A percentile compares a stretch with the other conserved stretches of the same genome.
phyloP scores from a whole-genome alignment of 2,888 invertebrate species.

The Perizoma affinitatum region DNA sequence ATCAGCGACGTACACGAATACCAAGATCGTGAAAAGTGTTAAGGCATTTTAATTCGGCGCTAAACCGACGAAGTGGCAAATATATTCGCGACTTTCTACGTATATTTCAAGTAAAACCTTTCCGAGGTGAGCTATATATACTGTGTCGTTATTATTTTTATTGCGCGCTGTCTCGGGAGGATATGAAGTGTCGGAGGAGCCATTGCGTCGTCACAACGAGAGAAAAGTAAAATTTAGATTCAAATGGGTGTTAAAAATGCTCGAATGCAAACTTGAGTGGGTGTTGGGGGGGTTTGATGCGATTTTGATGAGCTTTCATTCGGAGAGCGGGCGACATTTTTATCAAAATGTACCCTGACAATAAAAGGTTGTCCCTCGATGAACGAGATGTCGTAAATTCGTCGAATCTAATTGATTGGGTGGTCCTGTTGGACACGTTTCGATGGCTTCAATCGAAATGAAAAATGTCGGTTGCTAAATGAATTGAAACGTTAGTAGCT shows the following conservation, averaged over 20 bases:
- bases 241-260: constrained; percentile 73
- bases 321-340: constrained; percentile 55
- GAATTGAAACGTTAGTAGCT: constrained; percentile 47
- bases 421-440: constrained; percentile 46
- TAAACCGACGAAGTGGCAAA: constrained; percentile 42
- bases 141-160: constrained; percentile 61
- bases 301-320: constrained; percentile 71
- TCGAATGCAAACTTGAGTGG: constrained; percentile 58
- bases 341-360: constrained; percentile 64
- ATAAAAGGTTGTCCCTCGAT: constrained; percentile 54
- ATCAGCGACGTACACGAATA: constrained; percentile 54
- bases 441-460: constrained; percentile 49
- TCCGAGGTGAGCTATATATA: constrained; percentile 46
- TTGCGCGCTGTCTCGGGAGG: constrained; percentile 54
- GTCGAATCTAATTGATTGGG: constrained; percentile 59
- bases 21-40: constrained; percentile 51
- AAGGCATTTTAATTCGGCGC: constrained; percentile 58
- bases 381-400: constrained; percentile 63
- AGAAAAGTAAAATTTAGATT: constrained; percentile 69
- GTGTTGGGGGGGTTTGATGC: constrained; percentile 65
- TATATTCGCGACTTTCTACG: constrained; percentile 38
- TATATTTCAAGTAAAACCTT: constrained; percentile 43
- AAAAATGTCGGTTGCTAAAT: constrained; percentile 49
- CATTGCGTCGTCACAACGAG: constrained; percentile 50
- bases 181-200: constrained; percentile 58